These are phyloP conservation scores for Limenitis camilla DNA, from an alignment of 2,888 invertebrate species.

Conservation along the genomic window DNA sequence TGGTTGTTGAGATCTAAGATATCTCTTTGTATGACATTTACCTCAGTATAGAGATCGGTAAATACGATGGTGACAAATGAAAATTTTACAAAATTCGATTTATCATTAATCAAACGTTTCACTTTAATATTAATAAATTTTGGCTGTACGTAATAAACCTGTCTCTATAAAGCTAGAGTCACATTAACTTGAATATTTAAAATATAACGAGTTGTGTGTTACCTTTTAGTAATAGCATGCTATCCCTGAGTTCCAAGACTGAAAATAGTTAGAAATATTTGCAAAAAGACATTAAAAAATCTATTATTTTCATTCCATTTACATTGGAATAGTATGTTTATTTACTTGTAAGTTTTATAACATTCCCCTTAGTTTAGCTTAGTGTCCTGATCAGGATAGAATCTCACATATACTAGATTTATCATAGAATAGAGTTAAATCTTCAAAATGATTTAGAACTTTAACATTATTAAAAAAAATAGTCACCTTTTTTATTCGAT, in stretches of 20 bases:
- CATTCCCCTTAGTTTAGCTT: neutral
- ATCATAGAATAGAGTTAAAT: too few species aligned
- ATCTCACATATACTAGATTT: too few species aligned
- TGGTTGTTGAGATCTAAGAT: too few species aligned
- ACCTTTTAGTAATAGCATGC: conserved; percentile 21
- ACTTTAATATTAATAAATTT: too few species aligned
- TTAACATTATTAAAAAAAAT: neutral
- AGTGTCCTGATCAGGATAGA: neutral
- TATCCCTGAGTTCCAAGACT: conserved; percentile 32
- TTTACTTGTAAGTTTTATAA: neutral
- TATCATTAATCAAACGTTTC: too few species aligned
- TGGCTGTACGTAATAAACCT: neutral
- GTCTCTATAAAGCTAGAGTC: neutral
- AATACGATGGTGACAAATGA: too few species aligned
- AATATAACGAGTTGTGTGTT: conserved; percentile 8
- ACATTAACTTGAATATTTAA: neutral
- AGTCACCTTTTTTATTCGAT: too few species aligned
- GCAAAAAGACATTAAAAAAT: neutral
- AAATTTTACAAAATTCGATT: too few species aligned
- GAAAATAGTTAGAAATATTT: conserved; percentile 15
- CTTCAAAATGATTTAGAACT: neutral
- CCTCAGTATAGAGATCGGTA: neutral
- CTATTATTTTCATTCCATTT: conserved; percentile 7
- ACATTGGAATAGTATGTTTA: neutral
- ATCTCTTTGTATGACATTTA: conserved; percentile 11